phyloP scores from a whole-genome alignment of 2,797 vertebrate genomes.

The Pangasius mekongensis region DNA sequence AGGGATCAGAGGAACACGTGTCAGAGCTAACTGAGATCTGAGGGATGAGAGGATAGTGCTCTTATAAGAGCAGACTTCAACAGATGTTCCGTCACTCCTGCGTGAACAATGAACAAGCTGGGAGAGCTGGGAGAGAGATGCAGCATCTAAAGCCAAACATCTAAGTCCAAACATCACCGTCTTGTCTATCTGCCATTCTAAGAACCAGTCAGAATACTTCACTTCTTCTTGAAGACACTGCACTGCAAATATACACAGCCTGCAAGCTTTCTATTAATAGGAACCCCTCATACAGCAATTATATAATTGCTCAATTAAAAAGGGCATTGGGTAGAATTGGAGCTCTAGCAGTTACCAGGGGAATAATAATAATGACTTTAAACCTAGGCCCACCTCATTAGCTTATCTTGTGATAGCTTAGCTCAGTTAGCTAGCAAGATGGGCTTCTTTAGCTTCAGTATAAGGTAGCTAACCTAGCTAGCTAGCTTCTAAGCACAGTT shows the following conservation, averaged over 20 bases:
- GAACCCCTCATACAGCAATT: not conserved
- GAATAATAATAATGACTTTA: not conserved
- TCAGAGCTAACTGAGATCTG: constrained; percentile 25
- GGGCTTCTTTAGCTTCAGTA: not conserved
- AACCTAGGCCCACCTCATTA: not conserved
- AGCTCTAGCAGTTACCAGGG: not conserved
- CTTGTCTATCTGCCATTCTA: not conserved
- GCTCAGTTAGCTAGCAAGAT: not conserved
- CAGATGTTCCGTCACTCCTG: constrained; percentile 17
- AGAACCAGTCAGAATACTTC: not conserved
- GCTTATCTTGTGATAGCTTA: not conserved
- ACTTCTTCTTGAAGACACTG: constrained; percentile 1
- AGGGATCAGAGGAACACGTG: constrained; percentile 31
- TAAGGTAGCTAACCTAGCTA: not conserved
- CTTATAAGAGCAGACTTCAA: not conserved
- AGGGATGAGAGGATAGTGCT: constrained; percentile 4
- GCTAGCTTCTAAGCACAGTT: no score
- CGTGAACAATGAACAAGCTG: not conserved
- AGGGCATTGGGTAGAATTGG: not conserved
- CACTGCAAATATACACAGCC: not conserved
- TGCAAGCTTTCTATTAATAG: constrained; percentile 24
- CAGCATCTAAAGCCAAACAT: not conserved
- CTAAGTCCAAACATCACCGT: not conserved
- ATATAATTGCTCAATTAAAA: constrained; percentile 3
- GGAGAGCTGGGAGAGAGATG: constrained; percentile 3